Conservation (phyloP, 2,888 invertebrate genomes). For the Lasioglossum leucozonium region DNA sequence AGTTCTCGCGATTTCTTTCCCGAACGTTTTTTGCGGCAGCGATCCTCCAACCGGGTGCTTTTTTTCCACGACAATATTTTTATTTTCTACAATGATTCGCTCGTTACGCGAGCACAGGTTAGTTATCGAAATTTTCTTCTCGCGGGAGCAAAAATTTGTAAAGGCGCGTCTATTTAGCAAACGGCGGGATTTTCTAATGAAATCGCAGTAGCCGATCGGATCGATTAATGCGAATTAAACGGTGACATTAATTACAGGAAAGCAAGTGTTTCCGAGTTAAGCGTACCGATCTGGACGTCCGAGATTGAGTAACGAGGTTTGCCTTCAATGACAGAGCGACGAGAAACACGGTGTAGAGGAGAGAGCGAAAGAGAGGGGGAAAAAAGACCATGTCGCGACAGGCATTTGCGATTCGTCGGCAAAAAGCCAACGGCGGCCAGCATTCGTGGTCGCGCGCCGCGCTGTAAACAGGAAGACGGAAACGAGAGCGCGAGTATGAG, state of each 20-base stretch:
- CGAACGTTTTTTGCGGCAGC: not conserved
- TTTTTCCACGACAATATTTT: no score
- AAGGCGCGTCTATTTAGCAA: not conserved
- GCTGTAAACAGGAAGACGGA: slow-evolving; percentile 61
- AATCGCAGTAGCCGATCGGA: slow-evolving; percentile 35
- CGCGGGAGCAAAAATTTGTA: not conserved
- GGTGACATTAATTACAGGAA: slow-evolving; percentile 42
- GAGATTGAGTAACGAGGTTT: slow-evolving; percentile 55
- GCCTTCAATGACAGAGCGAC: slow-evolving; percentile 48
- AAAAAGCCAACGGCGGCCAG: slow-evolving; percentile 47
- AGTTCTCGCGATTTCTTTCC: not conserved
- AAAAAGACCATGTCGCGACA: not conserved
- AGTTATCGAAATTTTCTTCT: not conserved
- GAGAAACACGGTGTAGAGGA: slow-evolving; percentile 13
- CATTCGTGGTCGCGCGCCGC: slow-evolving; percentile 34
- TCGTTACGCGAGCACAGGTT: no score
- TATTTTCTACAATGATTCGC: no score
- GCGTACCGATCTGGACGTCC: slow-evolving; percentile 22
- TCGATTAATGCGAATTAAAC: slow-evolving; percentile 35
- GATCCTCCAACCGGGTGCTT: no score
- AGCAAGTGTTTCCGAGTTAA: slow-evolving; percentile 26
- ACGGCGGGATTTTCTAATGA: slow-evolving; percentile 6
- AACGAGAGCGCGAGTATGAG: slow-evolving; percentile 37
- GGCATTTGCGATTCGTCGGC: slow-evolving; percentile 34
- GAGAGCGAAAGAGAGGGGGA: not conserved